A percentile compares a stretch with the other conserved stretches of the same genome.
Evolutionary conservation across 1,140 invertebrate species (phyloP).

Genomic region (Anastrepha obliqua): DNA sequence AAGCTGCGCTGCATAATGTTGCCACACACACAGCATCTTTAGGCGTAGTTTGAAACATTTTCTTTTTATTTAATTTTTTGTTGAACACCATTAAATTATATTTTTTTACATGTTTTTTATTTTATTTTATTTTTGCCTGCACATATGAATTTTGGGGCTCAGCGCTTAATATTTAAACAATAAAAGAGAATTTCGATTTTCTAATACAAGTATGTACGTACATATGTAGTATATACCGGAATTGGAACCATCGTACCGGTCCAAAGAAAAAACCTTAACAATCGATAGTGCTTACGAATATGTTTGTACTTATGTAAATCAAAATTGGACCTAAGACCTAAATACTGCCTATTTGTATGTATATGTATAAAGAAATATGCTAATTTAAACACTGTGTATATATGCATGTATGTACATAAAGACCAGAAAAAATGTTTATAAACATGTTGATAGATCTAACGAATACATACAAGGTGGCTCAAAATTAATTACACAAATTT

Average conservation of each 20-base stretch:
- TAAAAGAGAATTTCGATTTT: slow-evolving; percentile 59
- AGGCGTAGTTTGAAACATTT: slow-evolving; percentile 26
- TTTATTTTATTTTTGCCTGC: background rate
- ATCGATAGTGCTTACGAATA: slow-evolving; percentile 56
- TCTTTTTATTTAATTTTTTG: slow-evolving; percentile 44
- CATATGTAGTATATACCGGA: slow-evolving; percentile 20
- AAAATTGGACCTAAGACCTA: background rate
- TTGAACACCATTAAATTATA: slow-evolving; percentile 41
- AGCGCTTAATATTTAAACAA: slow-evolving; percentile 3
- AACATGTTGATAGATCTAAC: slow-evolving; percentile 25
- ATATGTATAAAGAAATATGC: no score
- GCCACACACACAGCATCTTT: background rate
- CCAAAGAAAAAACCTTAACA: slow-evolving; percentile 76
- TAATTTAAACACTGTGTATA: background rate
- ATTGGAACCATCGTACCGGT: slow-evolving; percentile 75
- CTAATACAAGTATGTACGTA: slow-evolving; percentile 14
- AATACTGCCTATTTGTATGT: background rate
- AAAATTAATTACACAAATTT: background rate
- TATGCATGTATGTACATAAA: no score
- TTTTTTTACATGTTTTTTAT: background rate
- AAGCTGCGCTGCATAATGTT: slow-evolving; percentile 29
- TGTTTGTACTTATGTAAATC: background rate
- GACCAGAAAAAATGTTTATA: slow-evolving; percentile 45
- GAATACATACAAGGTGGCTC: background rate
- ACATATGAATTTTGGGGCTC: background rate